These are phyloP conservation scores for Holotrichia oblita DNA, from an alignment of 1,140 invertebrate genomes.

Conservation along the genomic window DNA sequence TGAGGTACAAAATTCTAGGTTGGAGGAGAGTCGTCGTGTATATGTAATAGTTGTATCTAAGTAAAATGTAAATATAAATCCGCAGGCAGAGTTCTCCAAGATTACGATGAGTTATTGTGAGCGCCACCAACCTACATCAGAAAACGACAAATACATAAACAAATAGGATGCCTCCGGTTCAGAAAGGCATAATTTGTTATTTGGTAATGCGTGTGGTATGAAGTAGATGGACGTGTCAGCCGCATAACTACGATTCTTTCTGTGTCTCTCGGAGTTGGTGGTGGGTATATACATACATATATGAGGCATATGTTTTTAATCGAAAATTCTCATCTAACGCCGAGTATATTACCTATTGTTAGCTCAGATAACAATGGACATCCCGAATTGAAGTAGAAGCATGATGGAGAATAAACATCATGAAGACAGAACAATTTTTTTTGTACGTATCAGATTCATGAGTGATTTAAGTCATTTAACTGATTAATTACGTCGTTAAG, in stretches of 20 bases:
- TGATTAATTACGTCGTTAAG: constrained; percentile 17
- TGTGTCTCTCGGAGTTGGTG: background rate
- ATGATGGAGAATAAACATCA: constrained; percentile 4
- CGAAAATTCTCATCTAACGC: constrained; percentile 36
- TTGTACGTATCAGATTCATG: constrained; percentile 18
- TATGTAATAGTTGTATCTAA: too few species aligned
- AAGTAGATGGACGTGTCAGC: background rate
- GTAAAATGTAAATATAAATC: background rate
- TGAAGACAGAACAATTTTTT: constrained; percentile 18
- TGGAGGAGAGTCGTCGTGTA: too few species aligned
- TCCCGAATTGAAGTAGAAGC: constrained; percentile 22
- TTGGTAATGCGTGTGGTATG: constrained; percentile 25
- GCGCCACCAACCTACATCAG: background rate
- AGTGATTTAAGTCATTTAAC: constrained; percentile 28
- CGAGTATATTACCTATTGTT: constrained; percentile 32
- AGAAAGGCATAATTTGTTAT: constrained; percentile 7
- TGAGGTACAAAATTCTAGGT: too few species aligned
- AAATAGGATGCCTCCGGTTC: background rate
- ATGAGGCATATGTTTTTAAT: constrained; percentile 17
- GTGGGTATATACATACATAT: background rate
- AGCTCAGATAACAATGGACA: constrained; percentile 2
- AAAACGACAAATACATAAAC: background rate
- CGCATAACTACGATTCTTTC: background rate
- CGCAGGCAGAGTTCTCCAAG: constrained; percentile 15
- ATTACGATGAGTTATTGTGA: constrained; percentile 36